phyloP scores from a whole-genome alignment of 1,140 invertebrate species.

The Drosophila nigromelanica region DNA sequence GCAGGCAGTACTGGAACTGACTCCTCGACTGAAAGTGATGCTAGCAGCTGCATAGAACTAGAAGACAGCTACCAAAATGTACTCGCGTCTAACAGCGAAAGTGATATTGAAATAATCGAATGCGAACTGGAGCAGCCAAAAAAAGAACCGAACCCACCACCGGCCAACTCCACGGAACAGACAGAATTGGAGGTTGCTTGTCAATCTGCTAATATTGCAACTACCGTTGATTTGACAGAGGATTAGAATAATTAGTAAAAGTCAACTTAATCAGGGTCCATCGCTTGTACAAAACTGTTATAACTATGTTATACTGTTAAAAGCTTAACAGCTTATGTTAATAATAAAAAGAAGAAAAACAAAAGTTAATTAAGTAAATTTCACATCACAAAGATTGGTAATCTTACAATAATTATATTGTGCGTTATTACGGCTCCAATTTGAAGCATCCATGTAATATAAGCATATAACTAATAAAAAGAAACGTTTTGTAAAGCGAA shows the following conservation, averaged over 20 bases:
- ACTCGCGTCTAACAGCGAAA: constrained; percentile 17
- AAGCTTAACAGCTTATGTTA: background rate
- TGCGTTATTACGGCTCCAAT: no score
- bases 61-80: constrained; percentile 23
- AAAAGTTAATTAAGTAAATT: background rate
- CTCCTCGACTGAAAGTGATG: background rate
- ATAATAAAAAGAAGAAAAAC: background rate
- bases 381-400: no score
- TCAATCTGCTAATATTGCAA: background rate
- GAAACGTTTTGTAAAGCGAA: no score
- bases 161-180: constrained; percentile 7
- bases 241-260: constrained; percentile 17
- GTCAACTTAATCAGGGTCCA: background rate
- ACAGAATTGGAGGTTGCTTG: background rate
- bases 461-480: no score
- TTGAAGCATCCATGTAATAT: no score
- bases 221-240: constrained; percentile 62
- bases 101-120: constrained; percentile 66
- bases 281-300: constrained; percentile 7
- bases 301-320: background rate
- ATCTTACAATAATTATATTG: no score
- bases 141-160: background rate
- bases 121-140: constrained; percentile 1
- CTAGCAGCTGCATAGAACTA: constrained; percentile 43
- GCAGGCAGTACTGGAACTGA: constrained; percentile 10